Percentiles rank a stretch among this genome's conserved stretches.
These are phyloP conservation scores for Pyrgus malvae DNA, from an alignment of 2,888 invertebrate species.

Conservation along the genomic window DNA sequence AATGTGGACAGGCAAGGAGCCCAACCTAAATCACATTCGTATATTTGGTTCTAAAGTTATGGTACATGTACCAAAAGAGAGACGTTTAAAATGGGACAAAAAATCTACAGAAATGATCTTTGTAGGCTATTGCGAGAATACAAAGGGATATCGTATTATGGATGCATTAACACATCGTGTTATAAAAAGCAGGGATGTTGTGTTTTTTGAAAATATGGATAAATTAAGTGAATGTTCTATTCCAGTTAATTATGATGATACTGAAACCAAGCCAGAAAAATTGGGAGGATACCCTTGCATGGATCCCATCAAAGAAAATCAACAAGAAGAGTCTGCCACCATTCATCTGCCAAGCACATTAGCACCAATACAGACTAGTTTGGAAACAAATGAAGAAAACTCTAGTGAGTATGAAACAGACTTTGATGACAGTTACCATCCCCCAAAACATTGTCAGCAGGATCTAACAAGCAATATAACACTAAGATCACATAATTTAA, in stretches of 20 bases:
- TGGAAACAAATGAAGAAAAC: not conserved
- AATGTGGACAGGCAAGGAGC: conserved; percentile 44
- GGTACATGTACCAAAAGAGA: conserved; percentile 33
- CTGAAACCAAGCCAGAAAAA: not conserved
- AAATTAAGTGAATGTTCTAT: not conserved
- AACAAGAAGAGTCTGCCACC: not conserved
- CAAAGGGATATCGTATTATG: conserved; percentile 3
- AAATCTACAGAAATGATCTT: conserved; percentile 9
- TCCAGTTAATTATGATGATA: not conserved
- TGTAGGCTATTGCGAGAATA: conserved; percentile 13
- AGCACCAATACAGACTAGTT: not conserved
- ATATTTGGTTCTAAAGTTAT: conserved; percentile 49
- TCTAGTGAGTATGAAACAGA: conserved; percentile 3
- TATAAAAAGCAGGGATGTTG: not conserved
- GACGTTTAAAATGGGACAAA: conserved; percentile 6
- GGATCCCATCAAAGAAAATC: too few species aligned
- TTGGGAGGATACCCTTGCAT: too few species aligned
- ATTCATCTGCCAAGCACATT: not conserved
- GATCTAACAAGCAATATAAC: not conserved
- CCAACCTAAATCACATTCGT: conserved; percentile 39
- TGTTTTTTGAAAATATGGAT: not conserved
- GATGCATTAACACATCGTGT: not conserved
- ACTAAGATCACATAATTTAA: not conserved
- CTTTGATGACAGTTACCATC: not conserved
- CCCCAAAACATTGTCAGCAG: not conserved